Evolutionary conservation across 2,113 vertebrate species (phyloP).

Genomic region (Ciconia stormi): DNA sequence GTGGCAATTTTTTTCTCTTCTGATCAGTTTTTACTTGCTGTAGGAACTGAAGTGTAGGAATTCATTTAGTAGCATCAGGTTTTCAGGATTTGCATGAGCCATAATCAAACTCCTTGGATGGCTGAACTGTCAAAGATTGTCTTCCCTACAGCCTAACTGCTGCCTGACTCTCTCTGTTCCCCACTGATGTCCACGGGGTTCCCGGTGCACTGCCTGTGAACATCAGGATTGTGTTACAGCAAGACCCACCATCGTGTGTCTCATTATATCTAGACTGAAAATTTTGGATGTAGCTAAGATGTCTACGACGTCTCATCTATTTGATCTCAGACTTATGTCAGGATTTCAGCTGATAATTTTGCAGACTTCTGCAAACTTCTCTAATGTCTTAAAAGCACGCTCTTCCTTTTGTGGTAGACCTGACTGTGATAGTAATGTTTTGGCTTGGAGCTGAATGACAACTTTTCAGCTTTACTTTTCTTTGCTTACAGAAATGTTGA

Average conservation of each 20-base stretch:
- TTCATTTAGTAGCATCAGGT: not conserved
- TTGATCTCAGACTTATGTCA: not conserved
- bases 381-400: not conserved
- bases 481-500: conserved; percentile 1
- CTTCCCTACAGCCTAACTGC: not conserved
- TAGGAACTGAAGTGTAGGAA: not conserved
- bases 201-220: not conserved
- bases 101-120: not conserved
- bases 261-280: not conserved
- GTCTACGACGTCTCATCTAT: not conserved
- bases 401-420: not conserved
- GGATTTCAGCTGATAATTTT: not conserved
- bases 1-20: not conserved
- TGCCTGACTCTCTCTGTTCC: not conserved
- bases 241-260: not conserved
- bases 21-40: not conserved
- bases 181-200: not conserved
- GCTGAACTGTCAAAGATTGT: not conserved
- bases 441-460: not conserved
- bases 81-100: not conserved
- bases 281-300: not conserved
- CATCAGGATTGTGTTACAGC: not conserved
- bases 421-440: not conserved
- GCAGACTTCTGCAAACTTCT: not conserved
- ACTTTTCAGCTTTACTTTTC: not conserved